phyloP scores from a whole-genome alignment of 2,113 vertebrate genomes.

The Amblyopsis rosae region DNA sequence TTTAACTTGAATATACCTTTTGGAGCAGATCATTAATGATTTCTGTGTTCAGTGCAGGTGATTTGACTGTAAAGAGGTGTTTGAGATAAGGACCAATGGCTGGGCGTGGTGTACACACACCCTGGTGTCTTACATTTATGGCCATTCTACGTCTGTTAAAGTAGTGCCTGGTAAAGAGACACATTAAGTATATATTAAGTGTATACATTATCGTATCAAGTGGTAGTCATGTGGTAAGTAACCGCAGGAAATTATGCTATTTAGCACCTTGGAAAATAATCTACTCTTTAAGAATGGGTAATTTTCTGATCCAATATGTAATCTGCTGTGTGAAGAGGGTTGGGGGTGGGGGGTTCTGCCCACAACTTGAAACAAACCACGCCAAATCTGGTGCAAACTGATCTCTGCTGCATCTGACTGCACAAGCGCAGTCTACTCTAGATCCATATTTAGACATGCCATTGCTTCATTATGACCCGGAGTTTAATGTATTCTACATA shows the following conservation, averaged over 20 bases:
- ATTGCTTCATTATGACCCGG: conserved; percentile 12
- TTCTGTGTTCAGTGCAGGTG: too few species aligned
- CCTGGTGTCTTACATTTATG: too few species aligned
- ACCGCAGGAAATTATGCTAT: conserved; percentile 7
- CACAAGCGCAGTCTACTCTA: neutral
- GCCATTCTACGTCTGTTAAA: too few species aligned
- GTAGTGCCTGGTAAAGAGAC: too few species aligned
- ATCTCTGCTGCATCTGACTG: conserved; percentile 40
- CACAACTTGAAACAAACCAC: conserved; percentile 13
- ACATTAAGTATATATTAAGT: too few species aligned
- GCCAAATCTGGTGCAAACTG: conserved; percentile 57
- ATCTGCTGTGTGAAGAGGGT: neutral
- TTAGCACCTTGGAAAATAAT: neutral
- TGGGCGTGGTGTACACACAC: too few species aligned
- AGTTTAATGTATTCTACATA: too few species aligned
- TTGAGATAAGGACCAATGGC: too few species aligned
- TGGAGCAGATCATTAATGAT: too few species aligned
- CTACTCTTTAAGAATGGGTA: neutral
- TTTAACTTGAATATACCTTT: too few species aligned
- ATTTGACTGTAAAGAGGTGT: too few species aligned
- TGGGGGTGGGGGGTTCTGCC: neutral
- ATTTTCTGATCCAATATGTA: neutral
- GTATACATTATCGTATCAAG: conserved; percentile 11
- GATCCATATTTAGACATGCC: conserved; percentile 3
- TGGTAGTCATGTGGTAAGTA: neutral